These are phyloP conservation scores for Sialis fuliginosa DNA, from an alignment of 2,888 invertebrate species.

Conservation along the genomic window DNA sequence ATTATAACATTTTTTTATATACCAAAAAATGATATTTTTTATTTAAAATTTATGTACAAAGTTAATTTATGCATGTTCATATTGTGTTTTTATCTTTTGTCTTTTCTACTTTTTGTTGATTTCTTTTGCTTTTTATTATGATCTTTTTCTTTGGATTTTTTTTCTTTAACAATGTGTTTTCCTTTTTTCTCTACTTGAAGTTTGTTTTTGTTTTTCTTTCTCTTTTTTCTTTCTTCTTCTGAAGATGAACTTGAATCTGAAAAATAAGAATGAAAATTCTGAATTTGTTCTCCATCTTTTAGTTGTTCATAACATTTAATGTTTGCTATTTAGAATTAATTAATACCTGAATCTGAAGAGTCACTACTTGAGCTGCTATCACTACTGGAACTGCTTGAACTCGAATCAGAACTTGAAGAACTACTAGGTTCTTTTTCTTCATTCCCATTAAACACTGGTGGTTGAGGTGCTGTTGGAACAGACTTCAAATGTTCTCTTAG, in stretches of 20 bases:
- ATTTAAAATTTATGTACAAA: neutral
- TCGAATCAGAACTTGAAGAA: conserved; percentile 20
- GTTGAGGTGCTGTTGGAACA: conserved; percentile 41
- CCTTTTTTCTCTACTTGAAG: conserved; percentile 16
- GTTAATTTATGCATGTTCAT: conserved; percentile 1
- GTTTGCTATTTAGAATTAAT: neutral
- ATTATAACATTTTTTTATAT: neutral
- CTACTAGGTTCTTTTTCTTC: conserved; percentile 15
- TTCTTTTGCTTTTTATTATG: conserved; percentile 4
- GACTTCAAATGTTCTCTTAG: conserved; percentile 73
- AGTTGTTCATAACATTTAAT: neutral
- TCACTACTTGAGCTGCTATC: conserved; percentile 12
- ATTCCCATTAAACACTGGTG: conserved; percentile 15
- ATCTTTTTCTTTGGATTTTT: conserved; percentile 4
- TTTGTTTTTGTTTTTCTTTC: neutral
- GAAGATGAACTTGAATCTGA: neutral
- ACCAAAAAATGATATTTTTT: neutral
- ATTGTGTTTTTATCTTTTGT: conserved; percentile 6
- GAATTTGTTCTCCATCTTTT: neutral
- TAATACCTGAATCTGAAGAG: conserved; percentile 6
- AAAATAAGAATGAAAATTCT: neutral
- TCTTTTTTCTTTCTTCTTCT: neutral
- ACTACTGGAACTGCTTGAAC: conserved; percentile 5
- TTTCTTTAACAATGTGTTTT: conserved; percentile 8
- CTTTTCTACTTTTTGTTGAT: neutral